These are phyloP conservation scores for Callitettix versicolor DNA, from an alignment of 1,140 invertebrate species.

Conservation along the genomic window DNA sequence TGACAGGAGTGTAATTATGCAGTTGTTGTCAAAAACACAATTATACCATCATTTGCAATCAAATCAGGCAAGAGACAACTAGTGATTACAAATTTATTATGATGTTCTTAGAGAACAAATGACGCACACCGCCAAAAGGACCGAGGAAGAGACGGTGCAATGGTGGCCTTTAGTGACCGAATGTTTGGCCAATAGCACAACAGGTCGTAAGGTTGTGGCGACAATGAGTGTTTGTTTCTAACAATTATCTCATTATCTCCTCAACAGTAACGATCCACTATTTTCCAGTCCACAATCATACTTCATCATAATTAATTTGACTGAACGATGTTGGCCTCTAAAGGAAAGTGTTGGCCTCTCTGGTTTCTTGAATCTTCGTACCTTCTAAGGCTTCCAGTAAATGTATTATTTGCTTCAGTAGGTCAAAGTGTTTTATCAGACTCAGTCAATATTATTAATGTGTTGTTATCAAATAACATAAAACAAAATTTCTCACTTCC, in stretches of 20 bases:
- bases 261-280: constrained; percentile 13
- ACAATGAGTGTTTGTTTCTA: constrained; percentile 6
- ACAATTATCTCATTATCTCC: constrained; percentile 18
- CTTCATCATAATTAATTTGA: constrained; percentile 21
- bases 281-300: constrained; percentile 10
- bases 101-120: not conserved
- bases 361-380: too few relatives aligned
- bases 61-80: not conserved
- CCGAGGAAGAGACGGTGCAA: too few relatives aligned
- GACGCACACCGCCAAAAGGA: not conserved
- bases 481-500: too few relatives aligned
- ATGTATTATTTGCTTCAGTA: too few relatives aligned
- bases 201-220: constrained; percentile 3
- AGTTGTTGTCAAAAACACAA: constrained; percentile 10
- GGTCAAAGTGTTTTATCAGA: too few relatives aligned
- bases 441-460: too few relatives aligned
- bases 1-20: not conserved
- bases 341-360: not conserved
- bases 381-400: too few relatives aligned
- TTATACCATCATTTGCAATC: constrained; percentile 10
- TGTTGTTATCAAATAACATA: too few relatives aligned
- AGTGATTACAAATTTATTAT: not conserved
- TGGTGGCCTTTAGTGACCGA: not conserved
- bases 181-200: not conserved
- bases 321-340: not conserved